A percentile compares a stretch with the other conserved stretches of the same genome.
phyloP scores from a whole-genome alignment of 2,113 vertebrate species.

The Scatophagus argus region DNA sequence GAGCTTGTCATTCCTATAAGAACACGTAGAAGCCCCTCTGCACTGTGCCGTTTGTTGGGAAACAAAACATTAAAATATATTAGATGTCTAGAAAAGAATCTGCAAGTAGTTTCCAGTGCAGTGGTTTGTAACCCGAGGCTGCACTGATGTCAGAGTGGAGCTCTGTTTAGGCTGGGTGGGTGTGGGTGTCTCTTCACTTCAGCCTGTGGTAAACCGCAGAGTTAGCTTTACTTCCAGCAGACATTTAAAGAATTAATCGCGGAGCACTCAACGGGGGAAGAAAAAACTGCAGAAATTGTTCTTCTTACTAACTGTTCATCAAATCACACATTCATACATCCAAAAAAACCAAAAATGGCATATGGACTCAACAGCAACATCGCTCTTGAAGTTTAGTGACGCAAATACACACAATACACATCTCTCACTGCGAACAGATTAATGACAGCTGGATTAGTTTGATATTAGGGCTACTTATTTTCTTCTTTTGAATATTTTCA shows the following conservation, averaged over 20 bases:
- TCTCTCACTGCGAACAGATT: not conserved
- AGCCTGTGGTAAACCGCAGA: slow-evolving; percentile 1
- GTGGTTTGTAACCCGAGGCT: slow-evolving; percentile 50
- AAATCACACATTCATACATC: not conserved
- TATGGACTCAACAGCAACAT: not conserved
- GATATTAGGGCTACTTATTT: not conserved
- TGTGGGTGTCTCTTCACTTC: slow-evolving; percentile 4
- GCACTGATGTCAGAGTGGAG: slow-evolving; percentile 43
- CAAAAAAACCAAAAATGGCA: not conserved
- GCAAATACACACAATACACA: not conserved
- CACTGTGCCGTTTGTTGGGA: not conserved
- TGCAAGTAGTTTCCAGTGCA: slow-evolving; percentile 27
- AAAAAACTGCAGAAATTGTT: not conserved
- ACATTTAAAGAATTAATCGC: slow-evolving; percentile 22
- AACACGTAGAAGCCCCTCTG: not conserved
- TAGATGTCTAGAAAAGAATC: slow-evolving; percentile 13
- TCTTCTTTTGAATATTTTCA: not conserved
- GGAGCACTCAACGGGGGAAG: not conserved
- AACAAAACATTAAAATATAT: slow-evolving; percentile 20
- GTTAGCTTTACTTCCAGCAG: not conserved
- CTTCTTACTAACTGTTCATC: not conserved
- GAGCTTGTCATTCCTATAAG: slow-evolving; percentile 11
- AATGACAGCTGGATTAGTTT: not conserved
- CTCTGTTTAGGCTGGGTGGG: not conserved
- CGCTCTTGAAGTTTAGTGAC: not conserved